Evolutionary conservation across 2,888 invertebrate species (phyloP).

Genomic region (Lasioglossum morio): DNA sequence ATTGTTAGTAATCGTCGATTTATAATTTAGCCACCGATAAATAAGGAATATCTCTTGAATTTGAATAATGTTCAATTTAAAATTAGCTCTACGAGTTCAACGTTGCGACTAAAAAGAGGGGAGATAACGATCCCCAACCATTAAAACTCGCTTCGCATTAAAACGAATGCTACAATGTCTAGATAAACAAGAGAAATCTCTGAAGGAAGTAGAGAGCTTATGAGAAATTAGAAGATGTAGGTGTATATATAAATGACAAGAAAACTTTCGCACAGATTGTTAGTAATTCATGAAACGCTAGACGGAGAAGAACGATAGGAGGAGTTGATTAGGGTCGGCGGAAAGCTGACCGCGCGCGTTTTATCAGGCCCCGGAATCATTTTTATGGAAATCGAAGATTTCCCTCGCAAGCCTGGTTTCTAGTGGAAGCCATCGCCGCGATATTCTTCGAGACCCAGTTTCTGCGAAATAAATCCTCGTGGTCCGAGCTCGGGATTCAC

Average conservation of each 20-base stretch:
- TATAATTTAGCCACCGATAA: background rate
- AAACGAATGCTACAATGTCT: background rate
- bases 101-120: background rate
- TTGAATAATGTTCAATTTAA: background rate
- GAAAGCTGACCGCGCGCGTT: background rate
- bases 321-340: background rate
- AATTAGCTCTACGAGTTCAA: background rate
- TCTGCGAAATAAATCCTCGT: conserved; percentile 19
- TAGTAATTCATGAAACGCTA: background rate
- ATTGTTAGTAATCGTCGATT: no score
- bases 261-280: background rate
- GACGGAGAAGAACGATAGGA: background rate
- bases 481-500: background rate
- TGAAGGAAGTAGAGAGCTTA: background rate
- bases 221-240: background rate
- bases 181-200: background rate
- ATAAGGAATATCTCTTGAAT: background rate
- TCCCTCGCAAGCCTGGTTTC: conserved; percentile 1
- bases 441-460: conserved; percentile 11
- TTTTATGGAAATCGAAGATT: conserved; percentile 16
- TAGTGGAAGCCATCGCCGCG: conserved; percentile 3
- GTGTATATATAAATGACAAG: background rate
- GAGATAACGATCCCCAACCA: background rate
- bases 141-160: background rate
- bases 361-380: background rate